Evolutionary conservation across 2,797 vertebrate species (phyloP), one percentile per base, ranked within the genome.

Genomic region (Pangasius mekongensis): DNA sequence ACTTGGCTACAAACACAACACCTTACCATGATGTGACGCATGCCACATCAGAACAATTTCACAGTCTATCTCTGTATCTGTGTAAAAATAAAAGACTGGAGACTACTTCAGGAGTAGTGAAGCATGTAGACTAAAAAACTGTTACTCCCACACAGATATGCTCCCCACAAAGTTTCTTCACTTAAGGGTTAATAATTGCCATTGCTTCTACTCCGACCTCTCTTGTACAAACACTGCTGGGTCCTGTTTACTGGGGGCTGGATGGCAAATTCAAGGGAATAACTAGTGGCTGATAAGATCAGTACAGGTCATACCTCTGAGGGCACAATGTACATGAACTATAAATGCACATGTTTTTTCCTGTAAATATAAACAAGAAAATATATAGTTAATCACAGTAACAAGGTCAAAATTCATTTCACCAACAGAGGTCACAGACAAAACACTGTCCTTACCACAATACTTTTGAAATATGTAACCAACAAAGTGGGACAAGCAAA

Each of bases 131-230:
- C 22, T 62, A 7, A 81, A 82, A 18, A 82, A n/a, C 80, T 27
- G 18, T 14, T 49, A 78, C 22, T 86, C 36, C 3, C 14, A 39
- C 47, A 80, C 11, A 52, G 7, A 67, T 6, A 43, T 30, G 27
- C 49, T 71, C 16, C 47, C 80, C 43, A 49, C 7, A 18, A 36
- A 43, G 47, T 16, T 20, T 16, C 18, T 90, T 39, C 64, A 60
- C 60, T 47, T 56, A 91, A 73, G 84, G 77, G 78, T 91, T 89
- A 91, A 89, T 89, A 74, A 86, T 87, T 90, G 83, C 76, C 87
- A 84, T 33, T 54, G 67, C 62, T 62, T 85, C 43, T 71, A 84
- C 52, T 58, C 81, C 71, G 86, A 67, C 60, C 83, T 77, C 43
- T 64, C 56, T 74, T 67, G 14, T 43, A 76, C 10, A 86, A 33